A percentile compares a stretch with the other conserved stretches of the same genome.
These are phyloP conservation scores for Formica selysi DNA, from an alignment of 1,140 invertebrate species.

Conservation along the genomic window DNA sequence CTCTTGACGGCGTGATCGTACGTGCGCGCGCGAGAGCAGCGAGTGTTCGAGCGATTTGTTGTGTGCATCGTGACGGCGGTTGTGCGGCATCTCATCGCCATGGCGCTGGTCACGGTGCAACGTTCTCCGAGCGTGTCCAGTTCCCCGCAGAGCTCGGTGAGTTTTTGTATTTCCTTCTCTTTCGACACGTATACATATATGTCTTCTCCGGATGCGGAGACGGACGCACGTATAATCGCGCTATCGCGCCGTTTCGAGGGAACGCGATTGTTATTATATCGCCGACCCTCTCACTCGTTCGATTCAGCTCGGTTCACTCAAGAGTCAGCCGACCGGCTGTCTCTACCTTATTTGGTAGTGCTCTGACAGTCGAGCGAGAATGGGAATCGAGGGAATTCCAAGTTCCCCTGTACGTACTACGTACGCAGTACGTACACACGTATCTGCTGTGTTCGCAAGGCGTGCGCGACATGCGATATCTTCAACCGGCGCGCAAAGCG, in stretches of 20 bases:
- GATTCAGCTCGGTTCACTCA: neutral
- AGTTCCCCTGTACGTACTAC: neutral
- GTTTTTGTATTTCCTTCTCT: constrained; percentile 69
- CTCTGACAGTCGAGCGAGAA: constrained; percentile 59
- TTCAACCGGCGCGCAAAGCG: constrained; percentile 28
- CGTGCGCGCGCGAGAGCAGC: constrained; percentile 75
- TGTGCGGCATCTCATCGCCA: constrained; percentile 73
- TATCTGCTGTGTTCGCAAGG: neutral
- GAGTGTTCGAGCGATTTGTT: constrained; percentile 66
- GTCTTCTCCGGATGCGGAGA: neutral
- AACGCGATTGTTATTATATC: neutral
- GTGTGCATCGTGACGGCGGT: constrained; percentile 47
- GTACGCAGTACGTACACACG: too few relatives aligned
- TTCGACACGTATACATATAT: neutral
- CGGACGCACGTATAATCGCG: neutral
- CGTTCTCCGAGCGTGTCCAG: constrained; percentile 90
- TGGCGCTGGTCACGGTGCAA: constrained; percentile 91
- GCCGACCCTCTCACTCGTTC: neutral
- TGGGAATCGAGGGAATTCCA: constrained; percentile 56
- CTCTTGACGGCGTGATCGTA: constrained; percentile 80
- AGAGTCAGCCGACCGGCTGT: neutral
- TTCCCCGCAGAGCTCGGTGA: constrained; percentile 89
- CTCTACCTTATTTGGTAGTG: constrained; percentile 65
- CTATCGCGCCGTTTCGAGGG: neutral
- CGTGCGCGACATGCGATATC: neutral